phyloP scores from a whole-genome alignment of 2,888 invertebrate genomes.

The Sinelater perroti region DNA sequence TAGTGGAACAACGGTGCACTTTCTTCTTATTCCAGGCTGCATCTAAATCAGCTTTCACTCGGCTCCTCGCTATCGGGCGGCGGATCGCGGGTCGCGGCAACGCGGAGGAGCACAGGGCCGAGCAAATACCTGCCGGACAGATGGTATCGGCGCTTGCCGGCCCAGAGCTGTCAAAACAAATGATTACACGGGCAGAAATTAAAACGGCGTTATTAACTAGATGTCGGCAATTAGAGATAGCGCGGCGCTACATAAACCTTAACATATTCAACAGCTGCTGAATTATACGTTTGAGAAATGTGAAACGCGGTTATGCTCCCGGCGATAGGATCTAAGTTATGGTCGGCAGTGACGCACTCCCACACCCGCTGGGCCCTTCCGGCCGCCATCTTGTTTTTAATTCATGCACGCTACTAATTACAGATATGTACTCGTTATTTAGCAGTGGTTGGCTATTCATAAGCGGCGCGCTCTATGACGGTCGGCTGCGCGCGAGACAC shows the following conservation, averaged over 20 bases:
- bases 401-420: conserved; percentile 53
- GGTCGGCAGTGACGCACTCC: conserved; percentile 59
- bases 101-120: no score
- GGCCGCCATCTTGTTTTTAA: conserved; percentile 58
- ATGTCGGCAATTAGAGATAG: conserved; percentile 54
- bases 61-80: conserved; percentile 10
- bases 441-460: conserved; percentile 44
- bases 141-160: conserved; percentile 38
- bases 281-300: conserved; percentile 58
- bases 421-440: conserved; percentile 47
- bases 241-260: conserved; percentile 51
- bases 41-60: neutral
- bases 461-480: conserved; percentile 42
- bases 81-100: conserved; percentile 28
- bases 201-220: conserved; percentile 56
- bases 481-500: conserved; percentile 48
- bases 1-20: no score
- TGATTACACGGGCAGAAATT: conserved; percentile 49
- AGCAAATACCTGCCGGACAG: conserved; percentile 24
- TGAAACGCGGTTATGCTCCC: conserved; percentile 56
- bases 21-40: neutral
- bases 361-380: conserved; percentile 60
- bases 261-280: conserved; percentile 59
- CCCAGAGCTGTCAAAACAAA: conserved; percentile 54
- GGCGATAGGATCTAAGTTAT: conserved; percentile 60